phyloP scores from a whole-genome alignment of 2,888 invertebrate species.

The Perizoma flavofasciatum region DNA sequence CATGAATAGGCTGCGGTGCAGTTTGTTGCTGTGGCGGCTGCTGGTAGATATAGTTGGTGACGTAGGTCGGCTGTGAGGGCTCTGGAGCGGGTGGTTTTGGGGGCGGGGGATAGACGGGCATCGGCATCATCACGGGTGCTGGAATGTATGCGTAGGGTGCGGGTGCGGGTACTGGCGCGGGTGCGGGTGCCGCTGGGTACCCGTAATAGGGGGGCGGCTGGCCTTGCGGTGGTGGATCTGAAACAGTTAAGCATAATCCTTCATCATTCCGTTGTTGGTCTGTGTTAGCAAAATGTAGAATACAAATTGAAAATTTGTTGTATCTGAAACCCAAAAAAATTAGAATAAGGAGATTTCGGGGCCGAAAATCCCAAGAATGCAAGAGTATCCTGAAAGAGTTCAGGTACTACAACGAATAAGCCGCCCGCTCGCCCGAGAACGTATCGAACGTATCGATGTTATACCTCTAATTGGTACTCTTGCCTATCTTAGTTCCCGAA shows the following conservation, averaged over 20 bases:
- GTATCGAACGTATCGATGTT: too few relatives aligned
- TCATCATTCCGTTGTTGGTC: too few relatives aligned
- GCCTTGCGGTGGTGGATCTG: constrained; percentile 56
- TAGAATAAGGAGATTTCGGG: too few relatives aligned
- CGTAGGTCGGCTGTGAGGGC: constrained; percentile 52
- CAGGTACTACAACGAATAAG: too few relatives aligned
- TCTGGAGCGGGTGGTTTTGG: constrained; percentile 34
- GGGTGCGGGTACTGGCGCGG: constrained; percentile 42
- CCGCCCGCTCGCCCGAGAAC: too few relatives aligned
- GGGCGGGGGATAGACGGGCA: constrained; percentile 51
- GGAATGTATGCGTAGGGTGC: constrained; percentile 63
- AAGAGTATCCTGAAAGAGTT: too few relatives aligned
- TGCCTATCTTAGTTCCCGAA: too few relatives aligned
- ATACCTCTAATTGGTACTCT: too few relatives aligned
- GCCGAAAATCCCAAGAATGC: too few relatives aligned
- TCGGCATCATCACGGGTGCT: constrained; percentile 67
- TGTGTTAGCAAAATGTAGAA: too few relatives aligned
- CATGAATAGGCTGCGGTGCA: constrained; percentile 49
- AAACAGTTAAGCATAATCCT: constrained; percentile 13
- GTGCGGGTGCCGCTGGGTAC: constrained; percentile 38
- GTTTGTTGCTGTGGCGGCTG: constrained; percentile 30
- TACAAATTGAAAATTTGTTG: too few relatives aligned
- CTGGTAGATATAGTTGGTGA: constrained; percentile 68
- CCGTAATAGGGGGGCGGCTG: constrained; percentile 39
- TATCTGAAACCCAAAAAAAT: too few relatives aligned